These are phyloP conservation scores for Otis tarda DNA, from an alignment of 2,113 vertebrate species.

Conservation along the genomic window DNA sequence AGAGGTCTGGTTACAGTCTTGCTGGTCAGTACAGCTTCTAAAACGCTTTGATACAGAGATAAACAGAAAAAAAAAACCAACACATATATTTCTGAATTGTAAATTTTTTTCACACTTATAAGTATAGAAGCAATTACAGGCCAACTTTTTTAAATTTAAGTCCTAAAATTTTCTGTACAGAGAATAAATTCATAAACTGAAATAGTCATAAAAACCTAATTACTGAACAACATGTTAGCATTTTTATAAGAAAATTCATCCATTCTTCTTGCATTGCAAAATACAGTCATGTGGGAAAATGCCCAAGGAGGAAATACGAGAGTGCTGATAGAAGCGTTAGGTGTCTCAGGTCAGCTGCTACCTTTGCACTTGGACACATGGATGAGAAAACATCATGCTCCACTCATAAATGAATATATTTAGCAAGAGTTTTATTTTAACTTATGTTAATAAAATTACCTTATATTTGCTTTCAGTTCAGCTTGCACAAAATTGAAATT, in stretches of 20 bases:
- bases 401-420: neutral
- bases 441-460: neutral
- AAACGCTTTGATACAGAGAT: neutral
- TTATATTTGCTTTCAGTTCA: neutral
- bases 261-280: neutral
- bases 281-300: neutral
- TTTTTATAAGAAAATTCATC: neutral
- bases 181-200: neutral
- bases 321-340: neutral
- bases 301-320: rapidly evolving
- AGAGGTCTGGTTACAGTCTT: neutral
- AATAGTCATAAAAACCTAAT: neutral
- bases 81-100: neutral
- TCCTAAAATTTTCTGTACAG: neutral
- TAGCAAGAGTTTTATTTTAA: neutral
- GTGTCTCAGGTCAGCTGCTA: neutral
- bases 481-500: neutral
- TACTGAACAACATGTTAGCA: neutral
- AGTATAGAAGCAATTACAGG: neutral
- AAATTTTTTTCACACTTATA: neutral
- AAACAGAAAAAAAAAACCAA: neutral
- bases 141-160: neutral
- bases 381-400: neutral
- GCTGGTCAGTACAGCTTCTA: neutral
- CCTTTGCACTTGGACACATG: neutral